Evolutionary conservation across 2,797 vertebrate species (phyloP), one percentile per base, ranked within the genome.

Genomic region (Siniperca undulata): DNA sequence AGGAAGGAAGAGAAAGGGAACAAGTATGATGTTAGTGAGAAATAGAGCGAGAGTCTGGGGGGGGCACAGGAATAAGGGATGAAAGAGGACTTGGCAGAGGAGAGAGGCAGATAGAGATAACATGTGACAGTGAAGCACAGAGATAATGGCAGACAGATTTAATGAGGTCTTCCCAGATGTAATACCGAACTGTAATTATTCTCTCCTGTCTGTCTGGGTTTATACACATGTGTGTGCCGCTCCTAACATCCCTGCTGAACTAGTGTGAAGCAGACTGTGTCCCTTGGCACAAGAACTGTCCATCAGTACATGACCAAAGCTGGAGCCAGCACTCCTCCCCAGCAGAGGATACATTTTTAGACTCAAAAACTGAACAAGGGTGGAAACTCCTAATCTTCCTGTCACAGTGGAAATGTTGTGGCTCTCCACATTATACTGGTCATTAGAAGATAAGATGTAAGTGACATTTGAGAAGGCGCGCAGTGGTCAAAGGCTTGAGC

Each of bases 121-220:
- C 79, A 83, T 86, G 87, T 90, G 90, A 89, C 86, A 88, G 87
- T 86, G 85, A 89, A 78, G 74, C 81, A 36, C 81, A 88, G 87
- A 82, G 86, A 84, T 85, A 91, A 87, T 86, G 89, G 83, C 83
- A 92, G 91, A 86, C 80, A 74, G 89, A 87, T 90, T 92, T 90
- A 92, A 93, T 92, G 89, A 92, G 93, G 85, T 92, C 90, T 90
- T 89, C 85, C 85, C 74, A 88, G 85, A 92, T 91, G 88, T 84
- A 87, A 86, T 83, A 55, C 82, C 59, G 82, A 86, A 66, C 86
- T 89, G 85, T 91, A 91, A 91, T 94, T 92, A 91, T 91, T 92
- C 88, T 83, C 83, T 66, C 78, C 74, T 78, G 83, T 92, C 85
- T 85, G 84, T 81, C 75, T 77, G 71, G 62, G 64, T 85, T 84